Base-by-base conservation (phyloP, 2,888 invertebrate genomes). In the Luffia ferchaultella region DNA sequence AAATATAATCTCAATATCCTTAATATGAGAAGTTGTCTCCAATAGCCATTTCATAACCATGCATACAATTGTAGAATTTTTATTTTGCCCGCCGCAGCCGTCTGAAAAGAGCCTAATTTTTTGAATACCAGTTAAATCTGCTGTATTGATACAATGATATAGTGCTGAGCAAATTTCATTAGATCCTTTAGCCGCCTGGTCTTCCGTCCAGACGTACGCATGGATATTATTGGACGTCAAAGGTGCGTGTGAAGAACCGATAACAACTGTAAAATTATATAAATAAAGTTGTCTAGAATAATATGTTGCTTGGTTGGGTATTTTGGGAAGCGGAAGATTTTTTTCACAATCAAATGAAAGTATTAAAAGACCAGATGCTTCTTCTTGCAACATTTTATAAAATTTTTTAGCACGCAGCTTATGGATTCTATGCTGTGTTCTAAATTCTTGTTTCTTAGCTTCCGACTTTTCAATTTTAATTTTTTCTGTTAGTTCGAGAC, bases 291-390 rank as follows among this genome's bases (percentile, higher is more conserved):
- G 44, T 16, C 44, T 9, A 16, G 17, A 44, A 44, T 44, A 44
- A 16, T 44, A 44, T 9, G 44, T 16, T 44, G 44, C 9, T 16
- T 44, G 44, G 12, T 44, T 16, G 7, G 44, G 12, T 16, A 44
- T 7, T 16, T 44, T 44, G n/a, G 16, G 44, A 12, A 44, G 16
- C 9, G 17, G 17, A 7, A 16, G 53, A 47, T 57, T 57, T 47
- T 57, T 55, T 52, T 53, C 52, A 40, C 55, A 55, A 49, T 57
- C 53, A 51, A 58, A 57, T 20, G 57, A 56, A 48, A 54, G 46
- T 54, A 54, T 58, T 41, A 55, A 48, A 18, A 52, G 41, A 46
- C 54, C 52, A 42, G 55, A 53, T 40, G 52, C 19, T 47, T 57
- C 46, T 50, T 56, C 53, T 46, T 56, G 54, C 46, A 57, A 52